phyloP scores from a whole-genome alignment of 2,888 invertebrate genomes.

The Asteroscopus sphinx region DNA sequence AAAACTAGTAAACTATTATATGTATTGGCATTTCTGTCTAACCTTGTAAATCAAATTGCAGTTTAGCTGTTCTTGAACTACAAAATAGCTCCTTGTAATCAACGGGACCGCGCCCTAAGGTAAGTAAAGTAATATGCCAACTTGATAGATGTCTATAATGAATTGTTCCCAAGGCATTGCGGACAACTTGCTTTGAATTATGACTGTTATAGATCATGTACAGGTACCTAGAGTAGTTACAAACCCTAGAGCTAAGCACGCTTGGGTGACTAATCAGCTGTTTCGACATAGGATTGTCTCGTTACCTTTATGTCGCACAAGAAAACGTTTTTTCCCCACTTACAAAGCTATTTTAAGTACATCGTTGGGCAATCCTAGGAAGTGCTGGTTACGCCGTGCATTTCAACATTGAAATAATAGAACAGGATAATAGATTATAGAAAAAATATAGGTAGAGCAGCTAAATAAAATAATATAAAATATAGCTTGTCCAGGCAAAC shows the following conservation, averaged over 20 bases:
- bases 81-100: too few species aligned
- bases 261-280: slow-evolving; percentile 26
- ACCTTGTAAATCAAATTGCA: too few species aligned
- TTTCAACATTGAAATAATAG: slow-evolving; percentile 24
- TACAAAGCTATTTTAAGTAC: slow-evolving; percentile 27
- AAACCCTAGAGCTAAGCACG: too few species aligned
- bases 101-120: too few species aligned
- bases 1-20: too few species aligned
- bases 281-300: slow-evolving; percentile 29
- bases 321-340: slow-evolving; percentile 44
- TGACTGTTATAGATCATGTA: slow-evolving; percentile 6
- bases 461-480: too few species aligned
- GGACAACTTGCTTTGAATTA: not conserved
- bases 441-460: too few species aligned
- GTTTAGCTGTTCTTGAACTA: too few species aligned
- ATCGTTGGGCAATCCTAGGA: slow-evolving; percentile 47
- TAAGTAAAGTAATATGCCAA: too few species aligned
- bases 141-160: too few species aligned
- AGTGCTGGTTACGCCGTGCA: slow-evolving; percentile 15
- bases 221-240: not conserved
- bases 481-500: slow-evolving; percentile 2
- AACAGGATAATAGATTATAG: too few species aligned
- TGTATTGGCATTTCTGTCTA: too few species aligned
- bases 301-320: slow-evolving; percentile 33
- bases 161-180: slow-evolving; percentile 14